Evolutionary conservation across 2,888 invertebrate species (phyloP).

Genomic region (Dioctria linearis): DNA sequence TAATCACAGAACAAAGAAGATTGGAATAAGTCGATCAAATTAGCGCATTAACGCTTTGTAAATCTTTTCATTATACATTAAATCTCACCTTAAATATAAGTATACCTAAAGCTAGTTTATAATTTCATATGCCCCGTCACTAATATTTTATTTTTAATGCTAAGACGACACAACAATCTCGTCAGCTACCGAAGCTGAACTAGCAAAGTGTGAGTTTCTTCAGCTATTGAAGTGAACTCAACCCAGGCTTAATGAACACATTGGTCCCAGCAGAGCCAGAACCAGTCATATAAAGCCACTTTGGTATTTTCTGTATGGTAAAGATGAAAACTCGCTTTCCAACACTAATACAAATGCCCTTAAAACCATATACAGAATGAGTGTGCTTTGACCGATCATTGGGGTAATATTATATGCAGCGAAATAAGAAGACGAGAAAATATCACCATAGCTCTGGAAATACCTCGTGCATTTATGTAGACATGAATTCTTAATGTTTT

Average conservation of each 20-base stretch:
- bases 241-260: constrained; percentile 2
- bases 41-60: too few species aligned
- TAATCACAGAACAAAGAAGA: neutral
- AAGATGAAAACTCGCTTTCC: constrained; percentile 43
- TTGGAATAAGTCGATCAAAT: neutral
- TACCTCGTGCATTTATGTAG: neutral
- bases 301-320: constrained; percentile 37
- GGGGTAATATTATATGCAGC: neutral
- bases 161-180: neutral
- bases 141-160: neutral
- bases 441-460: neutral
- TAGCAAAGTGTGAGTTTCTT: neutral
- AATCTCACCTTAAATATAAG: constrained; percentile 1
- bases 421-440: neutral
- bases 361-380: neutral
- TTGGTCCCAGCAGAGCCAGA: constrained; percentile 8
- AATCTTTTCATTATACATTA: neutral
- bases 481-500: neutral
- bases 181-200: constrained; percentile 10
- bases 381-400: neutral
- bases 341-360: constrained; percentile 20
- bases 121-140: neutral
- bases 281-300: constrained; percentile 1
- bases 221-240: neutral
- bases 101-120: neutral